phyloP scores from a whole-genome alignment of 2,113 vertebrate species.

The Piaya cayana region DNA sequence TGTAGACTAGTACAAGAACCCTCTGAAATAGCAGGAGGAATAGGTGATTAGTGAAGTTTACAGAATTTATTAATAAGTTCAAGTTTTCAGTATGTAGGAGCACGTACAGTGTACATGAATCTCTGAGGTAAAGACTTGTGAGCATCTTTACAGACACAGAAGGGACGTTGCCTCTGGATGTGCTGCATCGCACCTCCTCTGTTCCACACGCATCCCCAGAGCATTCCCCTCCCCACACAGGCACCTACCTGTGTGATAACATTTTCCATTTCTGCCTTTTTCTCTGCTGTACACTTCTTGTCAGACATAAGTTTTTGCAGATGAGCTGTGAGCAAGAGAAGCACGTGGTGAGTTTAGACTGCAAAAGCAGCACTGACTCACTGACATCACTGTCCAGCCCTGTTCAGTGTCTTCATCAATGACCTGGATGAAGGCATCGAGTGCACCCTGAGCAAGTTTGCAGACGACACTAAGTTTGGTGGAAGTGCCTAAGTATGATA shows the following conservation, averaged over 20 bases:
- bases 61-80: background rate
- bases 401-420: no score
- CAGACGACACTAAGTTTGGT: no score
- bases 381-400: no score
- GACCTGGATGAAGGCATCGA: no score
- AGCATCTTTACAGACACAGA: background rate
- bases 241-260: conserved; percentile 88
- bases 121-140: background rate
- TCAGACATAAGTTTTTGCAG: conserved; percentile 97
- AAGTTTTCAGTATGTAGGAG: background rate
- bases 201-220: background rate
- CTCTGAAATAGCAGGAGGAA: background rate
- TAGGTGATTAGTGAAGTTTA: background rate
- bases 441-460: no score
- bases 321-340: conserved; percentile 79
- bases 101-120: background rate
- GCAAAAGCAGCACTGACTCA: background rate
- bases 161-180: background rate
- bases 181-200: rapidly evolving
- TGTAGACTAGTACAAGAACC: background rate
- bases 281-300: conserved; percentile 93
- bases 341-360: rapidly evolving
- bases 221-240: background rate
- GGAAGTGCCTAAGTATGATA: background rate
- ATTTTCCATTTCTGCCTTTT: conserved; percentile 92